phyloP scores from a whole-genome alignment of 2,113 vertebrate species.

The Malaclemys terrapin region DNA sequence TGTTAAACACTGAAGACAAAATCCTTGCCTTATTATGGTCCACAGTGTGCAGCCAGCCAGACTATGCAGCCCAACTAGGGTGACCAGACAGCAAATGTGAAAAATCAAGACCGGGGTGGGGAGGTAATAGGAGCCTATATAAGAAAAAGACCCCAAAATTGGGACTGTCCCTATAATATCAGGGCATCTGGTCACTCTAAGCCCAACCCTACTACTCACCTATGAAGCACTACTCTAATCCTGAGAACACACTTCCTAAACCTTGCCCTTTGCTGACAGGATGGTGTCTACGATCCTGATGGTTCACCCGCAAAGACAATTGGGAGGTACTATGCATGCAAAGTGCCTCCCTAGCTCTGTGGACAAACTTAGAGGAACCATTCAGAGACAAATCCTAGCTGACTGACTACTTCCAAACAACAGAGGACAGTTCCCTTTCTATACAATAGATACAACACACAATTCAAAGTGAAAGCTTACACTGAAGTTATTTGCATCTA shows the following conservation, averaged over 20 bases:
- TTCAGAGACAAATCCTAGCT: not conserved
- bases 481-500: not conserved
- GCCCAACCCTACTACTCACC: not conserved
- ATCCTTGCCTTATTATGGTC: not conserved
- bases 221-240: not conserved
- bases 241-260: not conserved
- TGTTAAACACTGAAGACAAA: not conserved
- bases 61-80: too few species aligned
- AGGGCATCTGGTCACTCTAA: too few species aligned
- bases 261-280: not conserved
- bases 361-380: not conserved
- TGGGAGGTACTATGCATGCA: not conserved
- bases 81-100: too few species aligned
- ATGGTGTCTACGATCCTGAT: not conserved
- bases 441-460: not conserved
- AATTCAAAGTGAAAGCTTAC: not conserved
- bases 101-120: too few species aligned
- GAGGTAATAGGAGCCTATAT: too few species aligned
- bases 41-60: not conserved
- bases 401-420: not conserved
- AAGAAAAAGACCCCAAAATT: too few species aligned
- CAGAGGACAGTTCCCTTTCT: not conserved
- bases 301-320: not conserved
- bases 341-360: not conserved
- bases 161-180: too few species aligned